Percentiles rank a stretch among this genome's conserved stretches.
phyloP scores from a whole-genome alignment of 2,888 invertebrate species.

The Cacoxenus indagator region DNA sequence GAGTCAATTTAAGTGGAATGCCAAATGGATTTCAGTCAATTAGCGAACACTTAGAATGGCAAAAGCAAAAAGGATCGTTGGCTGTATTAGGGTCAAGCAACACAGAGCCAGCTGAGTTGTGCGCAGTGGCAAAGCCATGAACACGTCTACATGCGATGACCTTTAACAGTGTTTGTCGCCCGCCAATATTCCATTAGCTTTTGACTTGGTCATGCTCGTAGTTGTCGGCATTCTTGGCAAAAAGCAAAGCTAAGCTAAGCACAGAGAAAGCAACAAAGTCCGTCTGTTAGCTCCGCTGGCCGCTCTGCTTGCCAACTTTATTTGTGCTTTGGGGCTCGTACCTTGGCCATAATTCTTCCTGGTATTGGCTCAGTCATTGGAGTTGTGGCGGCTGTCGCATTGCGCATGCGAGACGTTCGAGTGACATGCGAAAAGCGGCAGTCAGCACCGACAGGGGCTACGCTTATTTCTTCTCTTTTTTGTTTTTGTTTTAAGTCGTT shows the following conservation, averaged over 20 bases:
- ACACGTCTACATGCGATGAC: conserved; percentile 7
- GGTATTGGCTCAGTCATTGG: not conserved
- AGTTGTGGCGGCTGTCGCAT: conserved; percentile 38
- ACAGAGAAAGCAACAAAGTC: no score
- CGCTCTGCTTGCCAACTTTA: not conserved
- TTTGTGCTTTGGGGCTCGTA: not conserved
- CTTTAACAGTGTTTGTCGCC: conserved; percentile 2
- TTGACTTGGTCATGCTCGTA: conserved; percentile 9
- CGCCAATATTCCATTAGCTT: conserved; percentile 12
- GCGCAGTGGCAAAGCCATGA: no score
- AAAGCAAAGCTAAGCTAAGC: not conserved
- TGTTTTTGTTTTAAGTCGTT: not conserved
- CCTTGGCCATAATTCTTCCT: conserved; percentile 14
- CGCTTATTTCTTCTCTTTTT: not conserved
- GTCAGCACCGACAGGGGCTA: not conserved
- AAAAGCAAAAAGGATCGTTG: not conserved
- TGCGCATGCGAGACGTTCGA: conserved; percentile 43
- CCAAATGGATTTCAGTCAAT: conserved; percentile 16
- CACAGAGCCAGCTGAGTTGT: not conserved
- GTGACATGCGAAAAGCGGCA: conserved; percentile 48
- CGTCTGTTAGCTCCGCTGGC: no score
- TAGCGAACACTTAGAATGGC: conserved; percentile 5
- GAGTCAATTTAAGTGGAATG: conserved; percentile 35
- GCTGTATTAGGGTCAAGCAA: conserved; percentile 2
- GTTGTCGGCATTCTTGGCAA: not conserved